Evolutionary conservation across 2,113 vertebrate species (phyloP), one percentile per base, ranked within the genome.

Genomic region (Ornithorhynchus anatinus): DNA sequence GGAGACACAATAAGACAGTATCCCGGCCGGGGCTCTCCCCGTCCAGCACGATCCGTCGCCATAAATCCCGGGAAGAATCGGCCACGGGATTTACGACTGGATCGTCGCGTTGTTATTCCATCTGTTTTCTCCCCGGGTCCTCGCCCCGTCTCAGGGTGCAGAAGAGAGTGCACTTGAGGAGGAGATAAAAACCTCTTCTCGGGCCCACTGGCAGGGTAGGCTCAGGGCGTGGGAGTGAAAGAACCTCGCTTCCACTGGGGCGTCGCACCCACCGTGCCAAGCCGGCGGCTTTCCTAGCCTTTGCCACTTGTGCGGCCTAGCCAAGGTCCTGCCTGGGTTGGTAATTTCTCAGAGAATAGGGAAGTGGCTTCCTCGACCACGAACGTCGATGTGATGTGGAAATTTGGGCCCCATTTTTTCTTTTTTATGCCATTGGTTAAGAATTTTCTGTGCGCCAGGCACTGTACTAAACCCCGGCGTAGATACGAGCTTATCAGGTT

Each of bases 211-310:
- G n/a, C 5, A 14, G 25, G 25, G 47, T 27, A 31, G 47, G 36
- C 72, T 70, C 68, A 61, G 48, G 69, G 27, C 51, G 47, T 51
- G 66, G 64, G 71, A 61, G 60, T 73, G 60, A 22, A 60, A 58
- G 6, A 79, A 37, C 75, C 73, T 86, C 65, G 33, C 56, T 45
- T 20, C 40, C 51, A 31, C 32, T 39, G 25, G 35, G 20, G 61
- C 14, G 48, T n/a, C 64, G 45, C 40, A 39, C 7, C 23, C 14
- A 6, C 3, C 4, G 45, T 77, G 37, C 36, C 32, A 57, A 60
- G 39, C 37, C 60, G 36, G 59, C 64, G 40, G 40, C 48, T 14
- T 76, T 80, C 67, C 57, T 40, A 58, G 78, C 57, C 54, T 50
- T 22, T 69, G 27, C 52, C 73, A 52, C 72, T n/a, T 73, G 63